phyloP scores from a whole-genome alignment of 1,140 invertebrate genomes.

The Formica selysi region DNA sequence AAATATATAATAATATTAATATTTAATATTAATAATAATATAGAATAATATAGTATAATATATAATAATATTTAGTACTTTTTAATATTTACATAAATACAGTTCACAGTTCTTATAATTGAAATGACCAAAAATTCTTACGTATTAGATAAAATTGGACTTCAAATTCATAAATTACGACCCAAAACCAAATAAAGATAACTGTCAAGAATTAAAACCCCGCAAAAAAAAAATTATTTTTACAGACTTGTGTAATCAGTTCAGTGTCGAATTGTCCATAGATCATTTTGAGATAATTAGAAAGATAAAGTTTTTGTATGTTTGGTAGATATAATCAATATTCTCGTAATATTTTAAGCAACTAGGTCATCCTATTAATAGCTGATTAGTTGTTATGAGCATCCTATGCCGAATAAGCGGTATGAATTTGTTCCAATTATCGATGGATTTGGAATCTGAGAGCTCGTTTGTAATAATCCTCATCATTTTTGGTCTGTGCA shows the following conservation, averaged over 20 bases:
- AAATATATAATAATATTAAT: too few species aligned
- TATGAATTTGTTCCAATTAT: slow-evolving; percentile 25
- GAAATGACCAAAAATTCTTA: too few species aligned
- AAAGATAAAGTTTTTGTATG: background rate
- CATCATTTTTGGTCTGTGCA: background rate
- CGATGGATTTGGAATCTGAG: background rate
- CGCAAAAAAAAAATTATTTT: too few species aligned
- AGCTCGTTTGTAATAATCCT: slow-evolving; percentile 23
- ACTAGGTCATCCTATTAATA: slow-evolving; percentile 13
- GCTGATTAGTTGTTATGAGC: background rate
- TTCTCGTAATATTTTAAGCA: slow-evolving; percentile 9
- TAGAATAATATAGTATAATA: too few species aligned
- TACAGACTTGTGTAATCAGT: background rate
- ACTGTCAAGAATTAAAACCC: too few species aligned
- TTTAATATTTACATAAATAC: too few species aligned
- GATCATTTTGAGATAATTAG: background rate
- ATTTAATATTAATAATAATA: too few species aligned
- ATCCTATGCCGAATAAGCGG: background rate
- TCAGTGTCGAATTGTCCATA: background rate
- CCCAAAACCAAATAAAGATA: too few species aligned
- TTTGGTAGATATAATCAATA: background rate
- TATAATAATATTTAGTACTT: too few species aligned
- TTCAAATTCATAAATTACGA: too few species aligned
- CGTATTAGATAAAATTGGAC: too few species aligned
- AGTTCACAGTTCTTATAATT: too few species aligned